Evolutionary conservation across 2,888 invertebrate species (phyloP).

Genomic region (Chrysolina oricalcia): DNA sequence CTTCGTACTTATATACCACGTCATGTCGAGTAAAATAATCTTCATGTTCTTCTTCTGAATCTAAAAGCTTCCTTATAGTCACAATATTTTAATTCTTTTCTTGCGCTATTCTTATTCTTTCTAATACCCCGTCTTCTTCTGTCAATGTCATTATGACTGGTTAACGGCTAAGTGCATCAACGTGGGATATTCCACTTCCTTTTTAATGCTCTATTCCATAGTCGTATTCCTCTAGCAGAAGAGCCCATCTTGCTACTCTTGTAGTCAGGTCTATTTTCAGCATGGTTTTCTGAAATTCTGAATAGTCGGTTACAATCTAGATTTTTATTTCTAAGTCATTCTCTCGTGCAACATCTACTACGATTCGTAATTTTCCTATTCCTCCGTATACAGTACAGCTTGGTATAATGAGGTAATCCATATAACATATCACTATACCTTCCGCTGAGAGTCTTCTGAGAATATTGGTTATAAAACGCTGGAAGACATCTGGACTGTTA

Average conservation of each 20-base stretch:
- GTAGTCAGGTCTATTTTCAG: conserved; percentile 59
- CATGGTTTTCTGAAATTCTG: conserved; percentile 62
- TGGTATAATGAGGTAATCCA: conserved; percentile 44
- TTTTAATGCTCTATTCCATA: too few relatives aligned
- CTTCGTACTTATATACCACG: conserved; percentile 56
- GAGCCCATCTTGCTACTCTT: conserved; percentile 62
- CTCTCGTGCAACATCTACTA: conserved; percentile 50
- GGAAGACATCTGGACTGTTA: conserved; percentile 39
- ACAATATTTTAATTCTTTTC: conserved; percentile 52
- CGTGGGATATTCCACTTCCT: too few relatives aligned
- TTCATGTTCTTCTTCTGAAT: conserved; percentile 39
- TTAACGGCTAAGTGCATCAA: too few relatives aligned
- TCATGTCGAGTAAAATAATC: conserved; percentile 46
- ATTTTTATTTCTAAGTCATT: conserved; percentile 61
- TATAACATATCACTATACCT: conserved; percentile 29
- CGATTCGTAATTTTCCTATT: conserved; percentile 57
- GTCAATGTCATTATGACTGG: too few relatives aligned
- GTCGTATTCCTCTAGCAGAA: conserved; percentile 59
- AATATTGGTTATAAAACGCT: conserved; percentile 27
- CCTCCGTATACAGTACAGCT: conserved; percentile 39
- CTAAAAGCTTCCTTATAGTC: conserved; percentile 53
- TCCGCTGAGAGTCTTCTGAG: conserved; percentile 23
- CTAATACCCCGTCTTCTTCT: conserved; percentile 35
- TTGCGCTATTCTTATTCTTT: conserved; percentile 46
- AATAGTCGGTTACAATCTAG: conserved; percentile 65